A percentile compares a stretch with the other conserved stretches of the same genome.
phyloP scores from a whole-genome alignment of 2,113 vertebrate genomes.

The Onychostruthus taczanowskii region DNA sequence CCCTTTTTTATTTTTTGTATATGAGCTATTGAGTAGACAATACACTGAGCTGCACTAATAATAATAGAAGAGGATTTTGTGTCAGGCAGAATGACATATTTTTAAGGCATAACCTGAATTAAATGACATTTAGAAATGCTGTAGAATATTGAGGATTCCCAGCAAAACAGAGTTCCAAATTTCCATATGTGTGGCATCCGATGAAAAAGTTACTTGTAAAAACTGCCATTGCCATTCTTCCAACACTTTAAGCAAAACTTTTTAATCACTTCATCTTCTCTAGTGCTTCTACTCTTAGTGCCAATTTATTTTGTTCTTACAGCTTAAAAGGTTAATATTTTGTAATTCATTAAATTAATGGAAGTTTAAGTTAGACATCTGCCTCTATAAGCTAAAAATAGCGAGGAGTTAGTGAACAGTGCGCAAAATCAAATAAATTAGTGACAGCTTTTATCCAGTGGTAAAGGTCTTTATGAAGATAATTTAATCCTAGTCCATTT shows the following conservation, averaged over 20 bases:
- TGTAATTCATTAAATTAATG: not conserved
- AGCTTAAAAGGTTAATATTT: not conserved
- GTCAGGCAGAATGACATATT: not conserved
- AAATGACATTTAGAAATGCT: not conserved
- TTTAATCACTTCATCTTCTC: not conserved
- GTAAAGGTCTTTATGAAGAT: not conserved
- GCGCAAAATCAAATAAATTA: not conserved
- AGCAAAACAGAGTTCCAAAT: not conserved
- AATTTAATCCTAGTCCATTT: not conserved
- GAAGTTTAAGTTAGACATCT: not conserved
- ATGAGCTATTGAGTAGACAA: not conserved
- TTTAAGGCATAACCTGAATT: not conserved
- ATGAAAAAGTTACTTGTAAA: not conserved
- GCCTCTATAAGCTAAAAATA: not conserved
- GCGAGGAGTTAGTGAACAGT: not conserved
- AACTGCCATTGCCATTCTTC: not conserved
- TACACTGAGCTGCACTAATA: not conserved
- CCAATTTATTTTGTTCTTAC: not conserved
- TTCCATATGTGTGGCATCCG: not conserved
- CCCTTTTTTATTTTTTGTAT: not conserved
- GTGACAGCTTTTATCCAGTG: not conserved
- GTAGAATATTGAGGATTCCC: not conserved
- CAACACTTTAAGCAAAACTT: not conserved
- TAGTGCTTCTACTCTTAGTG: not conserved
- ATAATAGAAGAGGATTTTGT: not conserved